Base-by-base conservation (phyloP, 2,113 vertebrate species). In the Syngnathoides biaculeatus region DNA sequence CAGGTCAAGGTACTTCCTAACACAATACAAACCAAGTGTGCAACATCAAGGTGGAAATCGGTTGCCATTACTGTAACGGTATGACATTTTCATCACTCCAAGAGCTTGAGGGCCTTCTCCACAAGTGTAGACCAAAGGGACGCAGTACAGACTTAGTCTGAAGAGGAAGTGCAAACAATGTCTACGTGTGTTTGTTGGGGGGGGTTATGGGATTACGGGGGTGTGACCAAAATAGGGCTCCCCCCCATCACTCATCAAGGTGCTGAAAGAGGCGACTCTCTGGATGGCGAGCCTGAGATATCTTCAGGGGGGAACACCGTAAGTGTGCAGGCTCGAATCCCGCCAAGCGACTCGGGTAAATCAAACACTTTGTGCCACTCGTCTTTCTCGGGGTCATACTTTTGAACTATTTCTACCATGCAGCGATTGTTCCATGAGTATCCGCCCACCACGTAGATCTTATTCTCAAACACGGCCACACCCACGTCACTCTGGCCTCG, bases 401-500 rank as follows among this genome's bases (percentile, higher is more conserved):
- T 98, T 91, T 99, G 97, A 73, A 99, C 97, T 79, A 99, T 99
- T 91, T 99, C 97, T 78, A 99, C 97, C 97, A 99, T 99, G 80
- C 97, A 99, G 38, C 97, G 95, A 89, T 98, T 99, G 93, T 99
- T 99, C 97, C 97, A 99, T 0, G 97, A 99, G 89, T 99, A 99
- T 43, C 97, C 97, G 68, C 97, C 97, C 79, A 99, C 97, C 84
- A 99, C 97, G 47, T 98, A 99, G 88, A 99, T 98, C 88, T 97
- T 98, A 79, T 94, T 97, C 89, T 98, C 95, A 69, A 97, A 98
- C 78, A 98, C 97, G 10, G 97, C 96, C 53, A 99, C 97, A 77
- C 97, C 97, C 47, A 99, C 97, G 76, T 98, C 97, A 38, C 96
- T 98, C 88, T 99, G 97, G 77, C 97, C 97, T 4, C 97, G 95